Conservation (phyloP, 2,113 vertebrate genomes). For the Ammodytes marinus region DNA sequence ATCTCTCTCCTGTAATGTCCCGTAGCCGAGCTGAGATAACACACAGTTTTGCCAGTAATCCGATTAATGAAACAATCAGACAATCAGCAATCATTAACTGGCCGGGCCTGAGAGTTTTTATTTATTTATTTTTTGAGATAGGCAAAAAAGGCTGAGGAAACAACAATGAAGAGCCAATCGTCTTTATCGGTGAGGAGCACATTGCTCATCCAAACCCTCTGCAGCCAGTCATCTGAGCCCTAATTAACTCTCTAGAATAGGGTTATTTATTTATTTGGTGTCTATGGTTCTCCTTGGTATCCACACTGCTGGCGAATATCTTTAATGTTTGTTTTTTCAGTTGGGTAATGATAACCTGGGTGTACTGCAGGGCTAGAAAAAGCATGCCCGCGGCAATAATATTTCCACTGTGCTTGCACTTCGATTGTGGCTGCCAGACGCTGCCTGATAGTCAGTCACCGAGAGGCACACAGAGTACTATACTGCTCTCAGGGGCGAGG, state of each 20-base stretch:
- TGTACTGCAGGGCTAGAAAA: slow-evolving; percentile 45
- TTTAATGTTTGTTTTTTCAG: slow-evolving; percentile 40
- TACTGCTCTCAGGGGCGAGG: slow-evolving; percentile 22
- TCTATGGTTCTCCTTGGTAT: slow-evolving; percentile 47
- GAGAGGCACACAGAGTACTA: slow-evolving; percentile 21
- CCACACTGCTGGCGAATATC: slow-evolving; percentile 66
- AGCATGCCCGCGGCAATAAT: slow-evolving; percentile 50
- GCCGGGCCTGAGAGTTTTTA: slow-evolving; percentile 18
- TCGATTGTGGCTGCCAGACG: slow-evolving; percentile 44
- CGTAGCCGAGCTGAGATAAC: slow-evolving; percentile 54
- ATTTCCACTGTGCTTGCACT: slow-evolving; percentile 55
- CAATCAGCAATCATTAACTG: slow-evolving; percentile 64
- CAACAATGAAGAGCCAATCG: slow-evolving; percentile 70
- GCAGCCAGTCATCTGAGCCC: slow-evolving; percentile 70
- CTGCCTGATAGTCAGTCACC: slow-evolving; percentile 34
- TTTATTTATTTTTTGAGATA: not conserved
- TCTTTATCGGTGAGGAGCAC: slow-evolving; percentile 76
- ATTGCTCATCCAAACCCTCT: slow-evolving; percentile 75
- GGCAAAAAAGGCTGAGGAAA: slow-evolving; percentile 42
- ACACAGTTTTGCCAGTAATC: slow-evolving; percentile 59
- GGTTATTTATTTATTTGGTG: slow-evolving; percentile 34
- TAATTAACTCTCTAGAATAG: slow-evolving; percentile 81
- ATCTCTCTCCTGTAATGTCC: slow-evolving; percentile 60
- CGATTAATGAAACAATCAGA: slow-evolving; percentile 72
- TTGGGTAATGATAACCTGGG: slow-evolving; percentile 60